Evolutionary conservation across 2,888 invertebrate genomes (phyloP).

Genomic region (Calameuta idolon): DNA sequence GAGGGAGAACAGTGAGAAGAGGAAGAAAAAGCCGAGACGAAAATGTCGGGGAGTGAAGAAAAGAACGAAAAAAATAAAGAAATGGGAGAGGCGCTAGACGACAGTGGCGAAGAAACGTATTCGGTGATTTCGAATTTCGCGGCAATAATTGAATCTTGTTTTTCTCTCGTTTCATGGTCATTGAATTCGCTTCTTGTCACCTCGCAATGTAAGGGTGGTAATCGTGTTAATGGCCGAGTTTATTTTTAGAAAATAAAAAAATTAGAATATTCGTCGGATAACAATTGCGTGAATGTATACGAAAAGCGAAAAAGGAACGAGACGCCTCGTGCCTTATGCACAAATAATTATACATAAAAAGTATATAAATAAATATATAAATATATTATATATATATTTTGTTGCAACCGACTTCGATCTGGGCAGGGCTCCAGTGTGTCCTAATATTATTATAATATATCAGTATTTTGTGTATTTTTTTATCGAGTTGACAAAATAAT

Average conservation of each 20-base stretch:
- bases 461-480: conserved; percentile 62
- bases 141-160: not conserved
- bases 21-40: not conserved
- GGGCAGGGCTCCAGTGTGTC: conserved; percentile 58
- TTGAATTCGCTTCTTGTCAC: not conserved
- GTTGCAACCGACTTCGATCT: conserved; percentile 60
- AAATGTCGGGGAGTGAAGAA: not conserved
- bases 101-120: not conserved
- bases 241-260: not conserved
- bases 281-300: not conserved
- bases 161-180: not conserved
- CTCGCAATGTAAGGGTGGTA: not conserved
- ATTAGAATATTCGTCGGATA: not conserved
- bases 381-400: conserved; percentile 50
- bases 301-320: conserved; percentile 31
- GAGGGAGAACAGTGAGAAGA: not conserved
- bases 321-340: conserved; percentile 40
- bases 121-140: not conserved
- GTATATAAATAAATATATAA: conserved; percentile 37
- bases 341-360: conserved; percentile 46
- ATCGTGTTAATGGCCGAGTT: not conserved
- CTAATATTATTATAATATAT: conserved; percentile 58
- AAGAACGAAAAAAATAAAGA: not conserved
- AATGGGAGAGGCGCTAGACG: not conserved
- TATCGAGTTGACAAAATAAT: conserved; percentile 55